phyloP scores from a whole-genome alignment of 92 coral and sea anemone species.

The Zoanthus gigantus region DNA sequence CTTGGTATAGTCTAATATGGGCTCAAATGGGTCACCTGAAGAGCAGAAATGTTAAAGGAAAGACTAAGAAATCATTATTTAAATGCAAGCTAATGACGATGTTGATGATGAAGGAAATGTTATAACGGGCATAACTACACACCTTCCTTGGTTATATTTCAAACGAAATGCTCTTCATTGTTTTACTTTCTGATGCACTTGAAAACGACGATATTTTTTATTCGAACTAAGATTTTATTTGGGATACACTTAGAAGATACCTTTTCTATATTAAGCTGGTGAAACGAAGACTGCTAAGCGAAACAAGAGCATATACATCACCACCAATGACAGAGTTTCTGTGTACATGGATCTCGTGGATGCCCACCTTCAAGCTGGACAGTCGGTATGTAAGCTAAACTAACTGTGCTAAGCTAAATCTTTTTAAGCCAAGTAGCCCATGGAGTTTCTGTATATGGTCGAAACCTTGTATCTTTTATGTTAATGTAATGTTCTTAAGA shows the following conservation, averaged over 20 bases:
- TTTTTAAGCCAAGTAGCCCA: too few relatives aligned
- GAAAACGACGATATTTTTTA: not conserved
- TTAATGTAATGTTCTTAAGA: too few relatives aligned
- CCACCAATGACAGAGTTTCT: conserved; percentile 89
- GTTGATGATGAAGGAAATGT: not conserved
- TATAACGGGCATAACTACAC: not conserved
- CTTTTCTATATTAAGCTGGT: conserved; percentile 35
- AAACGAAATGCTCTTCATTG: not conserved
- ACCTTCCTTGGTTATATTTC: not conserved
- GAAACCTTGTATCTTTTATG: too few relatives aligned
- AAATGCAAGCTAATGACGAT: not conserved
- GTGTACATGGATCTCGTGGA: conserved; percentile 95
- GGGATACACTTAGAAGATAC: not conserved
- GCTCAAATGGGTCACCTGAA: too few relatives aligned
- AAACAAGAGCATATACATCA: conserved; percentile 68
- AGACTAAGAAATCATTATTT: not conserved
- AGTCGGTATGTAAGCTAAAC: conserved; percentile 65
- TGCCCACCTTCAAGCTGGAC: conserved; percentile 91
- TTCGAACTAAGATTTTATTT: not conserved
- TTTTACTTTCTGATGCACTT: not conserved
- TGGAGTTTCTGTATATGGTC: too few relatives aligned
- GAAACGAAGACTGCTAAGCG: conserved; percentile 68
- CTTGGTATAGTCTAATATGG: too few relatives aligned
- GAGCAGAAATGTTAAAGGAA: not conserved
- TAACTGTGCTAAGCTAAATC: too few relatives aligned